Percentiles rank a stretch among this genome's conserved stretches.
Evolutionary conservation across 2,113 vertebrate species (phyloP).

Genomic region (Crotalus viridis): DNA sequence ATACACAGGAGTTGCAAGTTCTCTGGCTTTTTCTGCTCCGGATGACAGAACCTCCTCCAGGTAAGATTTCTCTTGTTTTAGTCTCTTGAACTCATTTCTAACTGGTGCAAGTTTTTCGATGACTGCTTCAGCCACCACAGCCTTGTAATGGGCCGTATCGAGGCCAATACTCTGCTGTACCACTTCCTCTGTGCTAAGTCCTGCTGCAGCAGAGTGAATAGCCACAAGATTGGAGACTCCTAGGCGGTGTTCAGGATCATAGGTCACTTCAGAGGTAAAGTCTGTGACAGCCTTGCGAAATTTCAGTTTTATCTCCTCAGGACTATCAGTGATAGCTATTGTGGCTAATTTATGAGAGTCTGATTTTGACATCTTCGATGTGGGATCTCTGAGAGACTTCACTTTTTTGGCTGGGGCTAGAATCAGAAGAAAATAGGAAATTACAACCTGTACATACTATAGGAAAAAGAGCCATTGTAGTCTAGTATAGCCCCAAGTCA

Average conservation of each 20-base stretch:
- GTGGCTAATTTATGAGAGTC: conserved; percentile 86
- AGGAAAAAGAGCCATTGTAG: neutral
- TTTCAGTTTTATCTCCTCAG: conserved; percentile 85
- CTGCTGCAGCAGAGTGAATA: conserved; percentile 80
- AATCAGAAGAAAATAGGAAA: neutral
- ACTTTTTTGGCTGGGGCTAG: conserved; percentile 84
- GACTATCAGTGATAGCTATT: conserved; percentile 81
- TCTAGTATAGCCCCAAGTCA: neutral
- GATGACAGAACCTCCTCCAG: conserved; percentile 76
- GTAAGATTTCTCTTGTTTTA: conserved; percentile 75
- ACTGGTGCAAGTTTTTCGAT: conserved; percentile 85
- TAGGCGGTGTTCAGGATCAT: conserved; percentile 76
- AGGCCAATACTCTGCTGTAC: conserved; percentile 72
- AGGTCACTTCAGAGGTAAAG: conserved; percentile 91
- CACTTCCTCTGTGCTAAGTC: conserved; percentile 75
- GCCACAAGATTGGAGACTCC: conserved; percentile 92
- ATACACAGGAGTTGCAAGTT: conserved; percentile 81
- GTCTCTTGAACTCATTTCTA: conserved; percentile 79
- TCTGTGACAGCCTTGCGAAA: conserved; percentile 92
- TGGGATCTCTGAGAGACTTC: conserved; percentile 89
- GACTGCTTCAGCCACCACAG: conserved; percentile 84
- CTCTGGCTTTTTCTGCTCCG: conserved; percentile 79
- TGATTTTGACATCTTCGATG: conserved; percentile 95
- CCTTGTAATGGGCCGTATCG: conserved; percentile 88
- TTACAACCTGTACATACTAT: neutral